Base-by-base conservation (phyloP, 2,797 vertebrate species). In the Sus cebifrons region DNA sequence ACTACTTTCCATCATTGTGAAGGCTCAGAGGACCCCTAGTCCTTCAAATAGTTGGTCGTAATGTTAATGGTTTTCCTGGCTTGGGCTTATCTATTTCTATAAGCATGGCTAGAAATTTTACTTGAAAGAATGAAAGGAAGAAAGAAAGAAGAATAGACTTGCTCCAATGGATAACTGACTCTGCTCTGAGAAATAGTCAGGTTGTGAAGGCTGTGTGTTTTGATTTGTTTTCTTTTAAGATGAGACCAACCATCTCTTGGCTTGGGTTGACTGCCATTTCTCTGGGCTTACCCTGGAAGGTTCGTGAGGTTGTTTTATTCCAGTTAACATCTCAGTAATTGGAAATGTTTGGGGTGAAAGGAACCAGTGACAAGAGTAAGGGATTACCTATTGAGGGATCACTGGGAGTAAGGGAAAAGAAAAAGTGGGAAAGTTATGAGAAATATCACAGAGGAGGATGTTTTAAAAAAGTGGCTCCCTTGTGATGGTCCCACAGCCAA, bases 201-300 rank as follows among this genome's bases (percentile, higher is more conserved):
- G 17, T 52, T 74, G 23, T 68, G 84, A 87, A 25, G 52, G 16
- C 70, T 84, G 60, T 25, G 3, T 58, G 52, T 20, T 94, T 90
- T 91, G 49, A 86, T 75, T 94, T 90, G 71, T 84, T 95, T 64
- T 87, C 88, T 93, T 95, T 90, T 74, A 92, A 75, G 54, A 73
- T 79, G 92, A 94, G 67, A 73, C 78, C 81, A 84, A 67, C 78
- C 75, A 84, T 90, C 20, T 84, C 82, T 93, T 79, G 27, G 27
- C 65, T 89, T 93, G 52, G 11, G 21, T 36, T 36, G 82, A 91
- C 49, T 58, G 77, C 44, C 67, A 85, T 90, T 96, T 86, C 83
- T 96, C 65, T 70, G 25, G 68, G 82, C 67, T 87, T 94, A 64
- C 73, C 52, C 32, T 3, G 6, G 77, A 94, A 77, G 29, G 71